A percentile compares a stretch with the other conserved stretches of the same genome.
Conservation (phyloP, 2,797 vertebrate genomes). For the Anomalospiza imberbis region DNA sequence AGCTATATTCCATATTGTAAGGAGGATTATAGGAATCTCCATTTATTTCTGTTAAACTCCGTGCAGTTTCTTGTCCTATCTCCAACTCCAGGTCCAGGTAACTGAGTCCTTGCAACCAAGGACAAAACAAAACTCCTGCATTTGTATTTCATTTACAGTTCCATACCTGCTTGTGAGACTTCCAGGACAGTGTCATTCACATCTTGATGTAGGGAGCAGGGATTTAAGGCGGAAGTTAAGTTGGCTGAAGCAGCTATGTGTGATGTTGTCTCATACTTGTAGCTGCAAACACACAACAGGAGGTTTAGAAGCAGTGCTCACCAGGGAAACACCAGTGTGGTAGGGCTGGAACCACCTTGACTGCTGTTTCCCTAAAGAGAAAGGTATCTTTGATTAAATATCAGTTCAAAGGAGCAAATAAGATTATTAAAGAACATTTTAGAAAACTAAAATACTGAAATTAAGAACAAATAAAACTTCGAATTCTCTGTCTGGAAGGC, state of each 20-base stretch:
- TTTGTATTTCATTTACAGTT: background rate
- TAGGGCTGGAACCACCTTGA: background rate
- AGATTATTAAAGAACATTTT: background rate
- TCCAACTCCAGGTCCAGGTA: background rate
- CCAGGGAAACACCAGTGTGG: background rate
- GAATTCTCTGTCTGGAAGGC: background rate
- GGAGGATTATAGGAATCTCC: background rate
- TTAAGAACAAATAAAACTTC: background rate
- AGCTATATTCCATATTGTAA: background rate
- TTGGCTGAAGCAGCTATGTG: background rate
- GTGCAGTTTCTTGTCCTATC: background rate
- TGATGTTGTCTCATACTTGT: constrained; percentile 57
- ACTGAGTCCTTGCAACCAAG: background rate
- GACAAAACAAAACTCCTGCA: background rate
- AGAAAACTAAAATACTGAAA: background rate
- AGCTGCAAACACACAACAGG: constrained; percentile 46
- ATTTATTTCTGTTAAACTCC: background rate
- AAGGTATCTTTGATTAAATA: background rate
- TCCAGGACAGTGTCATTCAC: background rate
- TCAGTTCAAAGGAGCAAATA: background rate
- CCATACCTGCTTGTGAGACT: background rate
- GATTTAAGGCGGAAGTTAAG: background rate
- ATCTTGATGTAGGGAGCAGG: constrained; percentile 26
- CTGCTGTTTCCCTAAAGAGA: background rate
- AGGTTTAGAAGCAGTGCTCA: background rate